Base-by-base conservation (phyloP, 2,113 vertebrate species). In the Centropristis striata region DNA sequence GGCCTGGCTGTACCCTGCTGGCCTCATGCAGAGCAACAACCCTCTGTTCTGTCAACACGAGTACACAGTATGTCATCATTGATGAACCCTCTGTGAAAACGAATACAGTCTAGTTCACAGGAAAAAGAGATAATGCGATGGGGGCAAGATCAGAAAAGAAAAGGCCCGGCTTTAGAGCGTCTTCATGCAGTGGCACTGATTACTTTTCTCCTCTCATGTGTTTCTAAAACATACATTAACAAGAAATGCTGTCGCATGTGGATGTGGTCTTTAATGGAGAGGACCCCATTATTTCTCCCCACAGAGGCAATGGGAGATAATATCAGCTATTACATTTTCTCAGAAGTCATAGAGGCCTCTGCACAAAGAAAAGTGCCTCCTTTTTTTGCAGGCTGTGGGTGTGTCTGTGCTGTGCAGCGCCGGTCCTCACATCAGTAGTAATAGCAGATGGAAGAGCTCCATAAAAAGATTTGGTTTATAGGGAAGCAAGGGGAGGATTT, bases 291-390 rank as follows among this genome's bases (percentile, higher is more conserved):
- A 87, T 83, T 85, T 88, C 55, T 67, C 21, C 42, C 82, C 55
- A 60, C 74, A 69, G 79, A 80, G 49, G 74, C 72, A 46, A 59
- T 55, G 80, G 63, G 61, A 88, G 91, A 92, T 94, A 86, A 86
- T 86, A 94, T 93, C 92, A 90, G 85, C 87, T 83, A 89, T 88
- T 90, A 86, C 78, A 71, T 90, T 90, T 80, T 87, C 81, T 93
- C 84, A 83, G 83, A 86, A 88, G 80, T 83, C 80, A 79, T 27
- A 64, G 81, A 81, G 76, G 74, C 44, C 67, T 61, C 25, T 13
- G 75, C 79, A 87, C 83, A 89, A 87, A 92, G 82, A 83, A 83
- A 84, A 78, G 72, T 68, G 44, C 36, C 70, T 86, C 64, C 61
- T 71, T 89, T 71, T 89, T 86, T 54, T 63, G 80, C 83, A 37